Evolutionary conservation across 64 coral and sea anemone genomes (phyloP).

Genomic region (Acropora tenuis): DNA sequence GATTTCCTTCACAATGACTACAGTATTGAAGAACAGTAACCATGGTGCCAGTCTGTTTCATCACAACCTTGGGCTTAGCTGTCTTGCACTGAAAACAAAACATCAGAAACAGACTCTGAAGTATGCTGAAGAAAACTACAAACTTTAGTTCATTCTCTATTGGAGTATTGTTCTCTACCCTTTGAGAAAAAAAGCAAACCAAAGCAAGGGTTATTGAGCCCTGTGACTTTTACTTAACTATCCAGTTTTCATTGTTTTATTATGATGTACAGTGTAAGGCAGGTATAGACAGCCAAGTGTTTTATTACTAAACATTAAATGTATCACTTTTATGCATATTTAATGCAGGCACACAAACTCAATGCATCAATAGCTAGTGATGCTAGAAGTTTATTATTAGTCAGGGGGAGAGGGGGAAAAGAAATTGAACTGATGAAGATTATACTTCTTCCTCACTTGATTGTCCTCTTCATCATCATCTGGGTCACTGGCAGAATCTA

Average conservation of each 20-base stretch:
- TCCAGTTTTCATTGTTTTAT: too few relatives aligned
- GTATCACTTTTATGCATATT: too few relatives aligned
- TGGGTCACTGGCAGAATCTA: background rate
- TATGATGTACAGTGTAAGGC: too few relatives aligned
- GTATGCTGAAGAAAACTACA: constrained; percentile 55
- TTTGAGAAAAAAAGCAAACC: constrained; percentile 13
- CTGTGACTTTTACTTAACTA: too few relatives aligned
- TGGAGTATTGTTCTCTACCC: constrained; percentile 34
- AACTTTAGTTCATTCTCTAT: constrained; percentile 61
- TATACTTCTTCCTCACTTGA: background rate
- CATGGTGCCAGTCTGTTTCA: constrained; percentile 50
- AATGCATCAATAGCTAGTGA: background rate
- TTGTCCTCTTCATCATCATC: background rate
- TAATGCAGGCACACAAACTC: too few relatives aligned
- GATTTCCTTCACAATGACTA: background rate
- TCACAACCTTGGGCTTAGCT: background rate
- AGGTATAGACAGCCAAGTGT: too few relatives aligned
- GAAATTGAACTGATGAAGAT: background rate
- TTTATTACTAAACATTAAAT: too few relatives aligned
- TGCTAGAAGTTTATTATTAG: background rate
- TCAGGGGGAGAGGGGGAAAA: background rate
- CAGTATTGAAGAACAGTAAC: constrained; percentile 38
- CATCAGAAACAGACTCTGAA: constrained; percentile 30
- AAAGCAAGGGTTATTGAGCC: background rate
- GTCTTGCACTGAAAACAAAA: constrained; percentile 58